A percentile compares a stretch with the other conserved stretches of the same genome.
Conservation (phyloP, 2,113 vertebrate species). For the Synchiropus splendidus region DNA sequence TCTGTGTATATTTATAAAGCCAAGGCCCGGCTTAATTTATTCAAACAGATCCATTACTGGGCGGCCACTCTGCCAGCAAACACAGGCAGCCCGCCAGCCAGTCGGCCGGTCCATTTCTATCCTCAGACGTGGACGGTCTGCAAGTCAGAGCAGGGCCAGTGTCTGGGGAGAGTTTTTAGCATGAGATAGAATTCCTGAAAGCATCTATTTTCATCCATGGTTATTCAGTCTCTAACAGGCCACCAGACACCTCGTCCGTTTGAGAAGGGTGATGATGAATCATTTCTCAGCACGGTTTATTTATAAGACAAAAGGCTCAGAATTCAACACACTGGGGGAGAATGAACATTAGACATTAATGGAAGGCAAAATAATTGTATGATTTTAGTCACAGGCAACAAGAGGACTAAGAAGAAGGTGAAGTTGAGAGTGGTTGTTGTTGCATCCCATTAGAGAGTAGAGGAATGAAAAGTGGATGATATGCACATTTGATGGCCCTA, state of each 20-base stretch:
- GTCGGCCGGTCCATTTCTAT: constrained; percentile 37
- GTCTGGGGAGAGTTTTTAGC: constrained; percentile 53
- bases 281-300: constrained; percentile 11
- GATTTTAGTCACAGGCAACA: no score
- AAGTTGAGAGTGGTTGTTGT: no score
- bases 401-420: no score
- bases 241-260: constrained; percentile 44
- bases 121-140: constrained; percentile 9
- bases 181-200: constrained; percentile 65
- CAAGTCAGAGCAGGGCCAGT: constrained; percentile 28
- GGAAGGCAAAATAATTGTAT: no score
- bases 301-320: constrained; percentile 6
- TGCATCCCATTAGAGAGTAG: no score
- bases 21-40: constrained; percentile 57
- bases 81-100: constrained; percentile 33
- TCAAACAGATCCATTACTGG: constrained; percentile 63
- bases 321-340: constrained; percentile 29
- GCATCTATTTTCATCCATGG: constrained; percentile 67
- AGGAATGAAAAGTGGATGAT: no score
- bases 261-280: constrained; percentile 47
- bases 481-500: no score
- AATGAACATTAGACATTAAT: no score
- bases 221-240: constrained; percentile 50
- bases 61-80: constrained; percentile 26
- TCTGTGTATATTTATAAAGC: constrained; percentile 67